Evolutionary conservation across 2,888 invertebrate genomes (phyloP), one percentile per base, ranked within the genome.

Genomic region (Synergus umbraculus): DNA sequence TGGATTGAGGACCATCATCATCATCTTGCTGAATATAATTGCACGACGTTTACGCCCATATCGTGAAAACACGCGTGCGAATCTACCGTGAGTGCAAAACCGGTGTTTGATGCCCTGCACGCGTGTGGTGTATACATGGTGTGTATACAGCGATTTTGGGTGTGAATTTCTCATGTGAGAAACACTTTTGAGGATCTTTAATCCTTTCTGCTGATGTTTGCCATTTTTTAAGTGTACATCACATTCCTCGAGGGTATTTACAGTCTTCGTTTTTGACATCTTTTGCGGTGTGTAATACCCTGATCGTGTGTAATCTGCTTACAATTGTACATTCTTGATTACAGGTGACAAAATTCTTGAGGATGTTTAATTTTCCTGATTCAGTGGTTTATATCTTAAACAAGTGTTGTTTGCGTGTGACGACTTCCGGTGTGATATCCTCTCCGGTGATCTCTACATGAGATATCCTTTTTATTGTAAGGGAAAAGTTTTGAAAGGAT

Each of bases 1-100:
- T 73, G 73, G 37, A 73, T 66, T 66, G 43, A 43, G 43, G 66
- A 73, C 49, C 73, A 73, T 73, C 37, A 69, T 69, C 44, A 73
- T 73, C 73, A 69, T 73, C 37, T 49, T 49, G 18, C 22, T 41
- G 37, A 73, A 29, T 54, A n/a, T 37, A 73, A 49, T 73, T 54
- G 54, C 37, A 49, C 69, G 49, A 54, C 54, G 49, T 69, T 69
- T 69, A 69, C 69, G 29, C 49, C 69, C 49, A 54, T 37, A 8
- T 73, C 10, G 54, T 54, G 37, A 73, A 73, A 69, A 69, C 46
- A 69, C 49, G 69, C 49, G 49, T 69, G 69, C 69, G 49, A 69
- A 37, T 54, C 15, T 69, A 37, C 49, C 10, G 73, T 37, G 54
- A 73, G 54, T 73, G 73, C 9, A 73, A 73, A 73, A 73, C 73